These are phyloP conservation scores for Chinchilla lanigera DNA, from an alignment of 2,113 vertebrate species.

Conservation along the genomic window DNA sequence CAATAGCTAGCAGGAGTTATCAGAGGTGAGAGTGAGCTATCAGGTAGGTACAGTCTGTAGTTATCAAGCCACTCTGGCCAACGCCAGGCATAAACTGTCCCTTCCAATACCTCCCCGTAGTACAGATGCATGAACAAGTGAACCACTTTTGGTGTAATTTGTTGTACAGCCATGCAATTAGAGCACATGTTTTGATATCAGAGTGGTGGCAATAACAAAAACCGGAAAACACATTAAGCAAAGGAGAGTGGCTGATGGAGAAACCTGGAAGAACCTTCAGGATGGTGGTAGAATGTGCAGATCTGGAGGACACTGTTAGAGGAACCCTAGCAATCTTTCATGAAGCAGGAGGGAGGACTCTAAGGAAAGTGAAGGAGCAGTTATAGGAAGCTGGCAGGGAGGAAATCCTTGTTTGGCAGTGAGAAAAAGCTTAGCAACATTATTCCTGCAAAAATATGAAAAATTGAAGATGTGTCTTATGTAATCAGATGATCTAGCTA, in stretches of 20 bases:
- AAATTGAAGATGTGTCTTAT: background rate
- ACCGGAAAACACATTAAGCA: background rate
- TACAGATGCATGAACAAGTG: background rate
- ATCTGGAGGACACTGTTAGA: background rate
- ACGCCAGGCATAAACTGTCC: background rate
- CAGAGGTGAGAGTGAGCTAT: background rate
- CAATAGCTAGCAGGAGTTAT: background rate
- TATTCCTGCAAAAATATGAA: background rate
- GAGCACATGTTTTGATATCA: background rate
- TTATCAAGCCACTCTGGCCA: background rate
- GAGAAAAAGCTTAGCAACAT: background rate
- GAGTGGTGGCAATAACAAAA: background rate
- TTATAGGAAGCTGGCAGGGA: background rate
- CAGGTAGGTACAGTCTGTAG: background rate
- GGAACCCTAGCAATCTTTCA: background rate
- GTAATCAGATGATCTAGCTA: background rate
- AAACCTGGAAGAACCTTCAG: background rate
- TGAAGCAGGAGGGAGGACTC: background rate
- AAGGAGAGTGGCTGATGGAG: background rate
- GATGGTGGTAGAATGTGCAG: background rate
- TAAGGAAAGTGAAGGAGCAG: background rate
- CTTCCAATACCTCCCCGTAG: background rate
- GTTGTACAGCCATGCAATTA: background rate
- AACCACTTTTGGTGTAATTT: background rate
- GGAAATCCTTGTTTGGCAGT: background rate